Evolutionary conservation across 2,113 vertebrate species (phyloP), one percentile per base, ranked within the genome.

Genomic region (Carlito syrichta): DNA sequence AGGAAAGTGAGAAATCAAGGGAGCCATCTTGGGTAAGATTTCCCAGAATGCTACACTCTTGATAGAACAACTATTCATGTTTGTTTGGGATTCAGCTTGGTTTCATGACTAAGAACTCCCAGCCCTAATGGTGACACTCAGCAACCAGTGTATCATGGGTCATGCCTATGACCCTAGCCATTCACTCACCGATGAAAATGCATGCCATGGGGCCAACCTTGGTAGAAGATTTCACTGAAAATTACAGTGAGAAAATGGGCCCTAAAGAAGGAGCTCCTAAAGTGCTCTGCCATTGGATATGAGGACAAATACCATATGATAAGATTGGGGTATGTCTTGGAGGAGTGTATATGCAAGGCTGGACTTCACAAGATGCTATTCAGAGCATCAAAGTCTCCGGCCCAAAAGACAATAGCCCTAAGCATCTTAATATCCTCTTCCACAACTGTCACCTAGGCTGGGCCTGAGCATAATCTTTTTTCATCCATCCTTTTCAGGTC

Each of bases 221-320:
- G 68, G 38, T 19, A 40, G 20, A 40, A 40, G 19, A 23, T 19
- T 38, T 23, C 38, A 12, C 68, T 40, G 38, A 71, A 71, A 40
- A 9, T 23, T 9, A 71, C 38, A 12, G 3, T 9, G 20, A 38
- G 68, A 38, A 20, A 71, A 22, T 2, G 6, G 10, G 38, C 9
- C 5, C 69, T 71, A n/a, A 71, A 10, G n/a, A 40, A 23, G 38
- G 22, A 71, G 68, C n/a, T 19, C 22, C 68, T n/a, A 38, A 10
- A 2, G 4, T 22, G 19, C 68, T 19, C 19, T 1, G 14, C 2
- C 14, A 13, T 32, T 3, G 1, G 32, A 32, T 6, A 66, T 6
- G 30, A 3, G 32, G 14, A 35, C 32, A 1, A 32, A 66, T 14
- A 66, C 62, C 13, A 66, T 1, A 38, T 4, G 17, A 16, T 17